Evolutionary conservation across 2,113 vertebrate genomes (phyloP).

Genomic region (Rhagologus leucostigma): DNA sequence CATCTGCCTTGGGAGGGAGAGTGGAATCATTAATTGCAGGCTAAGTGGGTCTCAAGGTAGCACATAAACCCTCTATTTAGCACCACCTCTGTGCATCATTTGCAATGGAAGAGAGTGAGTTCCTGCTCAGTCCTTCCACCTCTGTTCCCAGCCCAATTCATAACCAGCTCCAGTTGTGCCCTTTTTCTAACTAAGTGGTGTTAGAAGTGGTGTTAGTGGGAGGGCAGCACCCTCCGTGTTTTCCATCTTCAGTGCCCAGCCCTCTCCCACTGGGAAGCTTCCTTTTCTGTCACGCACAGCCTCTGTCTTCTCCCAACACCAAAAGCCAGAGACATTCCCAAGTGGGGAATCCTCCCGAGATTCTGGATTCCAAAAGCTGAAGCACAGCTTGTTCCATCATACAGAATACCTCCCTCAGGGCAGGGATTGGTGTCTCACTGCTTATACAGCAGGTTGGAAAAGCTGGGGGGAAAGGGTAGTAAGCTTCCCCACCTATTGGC

Average conservation of each 20-base stretch:
- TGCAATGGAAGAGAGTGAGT: neutral
- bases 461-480: neutral
- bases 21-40: neutral
- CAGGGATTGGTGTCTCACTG: neutral
- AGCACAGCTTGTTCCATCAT: neutral
- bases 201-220: too few species aligned
- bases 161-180: neutral
- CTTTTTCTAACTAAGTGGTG: fast-evolving
- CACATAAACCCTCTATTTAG: neutral
- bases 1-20: neutral
- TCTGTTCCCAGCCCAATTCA: neutral
- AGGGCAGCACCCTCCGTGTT: fast-evolving
- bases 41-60: neutral
- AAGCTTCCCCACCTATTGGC: neutral
- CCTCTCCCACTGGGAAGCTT: neutral
- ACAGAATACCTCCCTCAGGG: neutral
- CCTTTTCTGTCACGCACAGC: neutral
- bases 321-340: neutral
- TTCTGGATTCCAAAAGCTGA: neutral
- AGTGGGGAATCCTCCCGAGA: neutral
- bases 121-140: neutral
- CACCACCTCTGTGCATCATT: fast-evolving
- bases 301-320: neutral
- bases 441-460: neutral
- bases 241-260: neutral